Conservation (phyloP, 2,797 vertebrate genomes). For the Lithobates sylvaticus region DNA sequence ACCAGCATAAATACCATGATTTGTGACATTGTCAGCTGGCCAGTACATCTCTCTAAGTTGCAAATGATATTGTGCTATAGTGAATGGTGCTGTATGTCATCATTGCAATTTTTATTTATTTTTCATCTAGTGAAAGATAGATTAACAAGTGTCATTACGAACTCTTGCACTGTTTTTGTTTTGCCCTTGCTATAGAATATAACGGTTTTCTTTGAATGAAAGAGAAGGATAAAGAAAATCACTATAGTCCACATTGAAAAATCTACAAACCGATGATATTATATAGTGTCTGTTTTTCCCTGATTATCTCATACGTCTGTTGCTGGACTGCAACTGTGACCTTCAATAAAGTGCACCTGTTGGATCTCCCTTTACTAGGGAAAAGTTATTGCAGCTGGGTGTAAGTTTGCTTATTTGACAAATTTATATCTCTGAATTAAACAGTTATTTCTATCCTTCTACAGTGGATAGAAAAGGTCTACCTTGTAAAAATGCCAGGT, state of each 20-base stretch:
- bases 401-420: not conserved
- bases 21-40: too few species aligned
- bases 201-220: not conserved
- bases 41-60: too few species aligned
- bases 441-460: too few species aligned
- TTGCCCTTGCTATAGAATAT: not conserved
- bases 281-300: not conserved
- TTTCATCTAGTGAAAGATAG: too few species aligned
- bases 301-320: not conserved
- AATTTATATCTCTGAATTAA: too few species aligned
- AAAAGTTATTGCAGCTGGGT: not conserved
- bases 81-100: too few species aligned
- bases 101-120: too few species aligned
- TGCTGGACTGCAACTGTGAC: constrained; percentile 33
- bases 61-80: too few species aligned
- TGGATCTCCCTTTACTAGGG: not conserved
- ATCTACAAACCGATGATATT: not conserved
- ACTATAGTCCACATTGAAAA: not conserved
- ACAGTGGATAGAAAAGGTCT: too few species aligned
- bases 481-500: too few species aligned
- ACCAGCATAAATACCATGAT: too few species aligned
- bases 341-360: constrained; percentile 37
- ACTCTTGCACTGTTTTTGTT: not conserved
- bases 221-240: not conserved
- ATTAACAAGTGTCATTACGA: not conserved